A percentile compares a stretch with the other conserved stretches of the same genome.
These are phyloP conservation scores for Ophion ellenae DNA, from an alignment of 2,888 invertebrate species.

Conservation along the genomic window DNA sequence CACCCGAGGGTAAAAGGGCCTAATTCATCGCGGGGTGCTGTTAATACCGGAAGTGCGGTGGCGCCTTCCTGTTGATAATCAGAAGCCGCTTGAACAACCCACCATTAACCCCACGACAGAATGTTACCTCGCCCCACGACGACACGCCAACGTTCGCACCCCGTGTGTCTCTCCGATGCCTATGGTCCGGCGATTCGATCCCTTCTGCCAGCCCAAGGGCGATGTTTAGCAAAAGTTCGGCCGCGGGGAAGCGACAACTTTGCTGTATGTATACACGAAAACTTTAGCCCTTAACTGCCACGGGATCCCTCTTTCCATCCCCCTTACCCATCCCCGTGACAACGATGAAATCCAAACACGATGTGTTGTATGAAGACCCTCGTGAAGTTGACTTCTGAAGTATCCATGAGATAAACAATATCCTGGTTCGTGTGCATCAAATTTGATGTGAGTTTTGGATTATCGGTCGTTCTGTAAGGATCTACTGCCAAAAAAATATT, in stretches of 20 bases:
- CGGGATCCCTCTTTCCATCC: not conserved
- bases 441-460: too few species aligned
- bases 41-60: conserved; percentile 46
- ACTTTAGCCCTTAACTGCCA: not conserved
- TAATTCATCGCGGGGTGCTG: conserved; percentile 24
- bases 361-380: not conserved
- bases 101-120: not conserved
- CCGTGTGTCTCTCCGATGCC: not conserved
- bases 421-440: too few species aligned
- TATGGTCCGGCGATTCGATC: not conserved
- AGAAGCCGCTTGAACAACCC: conserved; percentile 37
- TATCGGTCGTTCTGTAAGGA: too few species aligned
- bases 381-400: not conserved
- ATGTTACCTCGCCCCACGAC: not conserved
- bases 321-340: not conserved
- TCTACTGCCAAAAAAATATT: too few species aligned
- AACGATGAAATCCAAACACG: not conserved
- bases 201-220: not conserved
- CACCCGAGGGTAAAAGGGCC: conserved; percentile 20
- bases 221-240: not conserved
- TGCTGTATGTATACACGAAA: not conserved
- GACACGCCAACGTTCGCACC: not conserved
- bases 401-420: not conserved
- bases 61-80: conserved; percentile 64
- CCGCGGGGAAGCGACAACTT: not conserved